Evolutionary conservation across 2,113 vertebrate genomes (phyloP).

Genomic region (Channa maculata): DNA sequence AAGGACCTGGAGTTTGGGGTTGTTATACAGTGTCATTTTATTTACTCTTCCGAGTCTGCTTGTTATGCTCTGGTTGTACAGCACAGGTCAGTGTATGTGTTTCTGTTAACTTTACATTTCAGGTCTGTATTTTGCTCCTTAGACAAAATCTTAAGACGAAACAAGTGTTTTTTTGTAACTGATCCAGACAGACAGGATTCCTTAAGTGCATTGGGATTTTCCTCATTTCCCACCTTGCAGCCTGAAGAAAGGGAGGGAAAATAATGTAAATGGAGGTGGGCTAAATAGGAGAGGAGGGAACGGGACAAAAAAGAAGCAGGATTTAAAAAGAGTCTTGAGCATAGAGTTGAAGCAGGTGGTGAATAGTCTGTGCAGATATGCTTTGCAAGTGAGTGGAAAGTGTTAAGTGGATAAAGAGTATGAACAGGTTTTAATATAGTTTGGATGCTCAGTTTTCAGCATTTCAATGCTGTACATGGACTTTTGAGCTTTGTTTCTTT

Average conservation of each 20-base stretch:
- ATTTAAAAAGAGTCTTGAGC: slow-evolving; percentile 33
- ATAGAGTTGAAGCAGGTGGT: slow-evolving; percentile 64
- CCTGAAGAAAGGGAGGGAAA: slow-evolving; percentile 11
- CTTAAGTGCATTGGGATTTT: slow-evolving; percentile 63
- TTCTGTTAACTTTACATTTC: background rate
- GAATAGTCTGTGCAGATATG: slow-evolving; percentile 29
- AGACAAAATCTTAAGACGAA: background rate
- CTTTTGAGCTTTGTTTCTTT: slow-evolving; percentile 22
- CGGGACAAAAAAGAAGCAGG: slow-evolving; percentile 31
- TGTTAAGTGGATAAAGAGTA: slow-evolving; percentile 37
- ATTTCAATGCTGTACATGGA: slow-evolving; percentile 9
- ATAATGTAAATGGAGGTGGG: slow-evolving; percentile 56
- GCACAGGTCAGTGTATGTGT: slow-evolving; percentile 31
- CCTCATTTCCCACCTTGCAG: slow-evolving; percentile 63
- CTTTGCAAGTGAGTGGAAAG: slow-evolving; percentile 10
- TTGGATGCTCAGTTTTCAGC: slow-evolving; percentile 21
- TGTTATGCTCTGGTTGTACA: slow-evolving; percentile 19
- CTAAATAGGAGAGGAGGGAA: slow-evolving; percentile 49
- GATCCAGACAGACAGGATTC: slow-evolving; percentile 57
- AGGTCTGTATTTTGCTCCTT: slow-evolving; percentile 10
- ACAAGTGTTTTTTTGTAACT: background rate
- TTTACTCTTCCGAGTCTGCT: slow-evolving; percentile 66
- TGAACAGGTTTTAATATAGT: slow-evolving; percentile 32
- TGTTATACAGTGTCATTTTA: slow-evolving; percentile 63
- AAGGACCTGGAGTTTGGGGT: slow-evolving; percentile 19